These are phyloP conservation scores for Sciurus vulgaris DNA, from an alignment of 2,797 vertebrate species.

Conservation along the genomic window DNA sequence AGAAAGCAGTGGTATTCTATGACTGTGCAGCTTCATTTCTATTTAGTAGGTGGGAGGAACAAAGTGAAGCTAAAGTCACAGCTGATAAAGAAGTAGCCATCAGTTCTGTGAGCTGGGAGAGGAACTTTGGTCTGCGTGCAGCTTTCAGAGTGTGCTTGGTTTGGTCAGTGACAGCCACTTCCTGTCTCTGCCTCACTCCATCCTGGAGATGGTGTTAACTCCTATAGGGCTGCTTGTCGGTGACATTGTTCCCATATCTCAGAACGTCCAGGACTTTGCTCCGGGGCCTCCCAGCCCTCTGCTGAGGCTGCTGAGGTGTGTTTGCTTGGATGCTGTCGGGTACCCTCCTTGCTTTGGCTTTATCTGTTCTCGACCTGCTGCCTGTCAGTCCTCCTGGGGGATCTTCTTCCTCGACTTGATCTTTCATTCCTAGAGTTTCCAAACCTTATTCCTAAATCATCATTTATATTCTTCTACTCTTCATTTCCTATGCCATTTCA, in stretches of 20 bases:
- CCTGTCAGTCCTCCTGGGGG: neutral
- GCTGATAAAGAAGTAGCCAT: neutral
- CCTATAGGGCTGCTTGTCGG: neutral
- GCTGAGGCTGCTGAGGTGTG: no score
- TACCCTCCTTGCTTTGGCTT: neutral
- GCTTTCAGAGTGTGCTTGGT: neutral
- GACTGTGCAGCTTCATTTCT: neutral
- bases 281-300: neutral
- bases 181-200: neutral
- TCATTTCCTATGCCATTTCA: neutral
- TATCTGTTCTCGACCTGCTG: neutral
- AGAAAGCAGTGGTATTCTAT: neutral
- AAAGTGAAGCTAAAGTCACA: neutral
- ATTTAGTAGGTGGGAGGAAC: neutral
- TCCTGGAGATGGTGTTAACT: neutral
- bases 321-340: neutral
- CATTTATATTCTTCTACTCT: neutral
- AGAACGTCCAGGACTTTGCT: neutral
- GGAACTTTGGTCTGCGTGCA: neutral
- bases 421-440: neutral
- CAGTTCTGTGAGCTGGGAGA: no score
- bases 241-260: neutral
- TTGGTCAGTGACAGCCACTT: neutral
- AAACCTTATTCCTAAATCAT: neutral
- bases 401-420: neutral